Conservation (phyloP, 1,140 invertebrate species). For the Hyposmocoma kahamanoa region DNA sequence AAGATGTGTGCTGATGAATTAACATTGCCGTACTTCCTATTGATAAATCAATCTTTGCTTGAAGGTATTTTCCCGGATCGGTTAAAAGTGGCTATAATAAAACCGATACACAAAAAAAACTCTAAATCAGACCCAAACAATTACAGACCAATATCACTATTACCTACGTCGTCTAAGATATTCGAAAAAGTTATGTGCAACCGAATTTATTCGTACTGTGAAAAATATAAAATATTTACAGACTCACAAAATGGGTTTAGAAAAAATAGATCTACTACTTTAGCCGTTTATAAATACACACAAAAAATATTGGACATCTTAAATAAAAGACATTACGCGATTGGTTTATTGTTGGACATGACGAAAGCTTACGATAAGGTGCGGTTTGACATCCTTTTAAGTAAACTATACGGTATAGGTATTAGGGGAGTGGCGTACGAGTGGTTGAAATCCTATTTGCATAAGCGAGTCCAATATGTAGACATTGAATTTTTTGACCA, state of each 20-base stretch:
- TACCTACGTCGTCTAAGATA: neutral
- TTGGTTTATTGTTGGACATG: conserved; percentile 4
- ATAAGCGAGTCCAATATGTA: neutral
- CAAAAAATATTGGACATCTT: conserved; percentile 1
- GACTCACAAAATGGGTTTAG: neutral
- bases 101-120: neutral
- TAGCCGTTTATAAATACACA: neutral
- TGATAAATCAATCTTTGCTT: neutral
- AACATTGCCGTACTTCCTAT: neutral
- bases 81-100: neutral
- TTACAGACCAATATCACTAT: neutral
- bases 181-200: neutral
- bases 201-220: neutral
- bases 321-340: neutral
- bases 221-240: neutral
- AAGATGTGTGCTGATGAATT: neutral
- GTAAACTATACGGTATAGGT: neutral
- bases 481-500: neutral
- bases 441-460: neutral
- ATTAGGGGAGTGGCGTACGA: neutral
- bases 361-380: neutral
- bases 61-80: neutral
- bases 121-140: neutral
- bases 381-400: neutral
- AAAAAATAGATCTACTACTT: neutral